Percentiles rank a stretch among this genome's conserved stretches.
Conservation (phyloP, 2,113 vertebrate genomes). For the Pterocles burchelli region DNA sequence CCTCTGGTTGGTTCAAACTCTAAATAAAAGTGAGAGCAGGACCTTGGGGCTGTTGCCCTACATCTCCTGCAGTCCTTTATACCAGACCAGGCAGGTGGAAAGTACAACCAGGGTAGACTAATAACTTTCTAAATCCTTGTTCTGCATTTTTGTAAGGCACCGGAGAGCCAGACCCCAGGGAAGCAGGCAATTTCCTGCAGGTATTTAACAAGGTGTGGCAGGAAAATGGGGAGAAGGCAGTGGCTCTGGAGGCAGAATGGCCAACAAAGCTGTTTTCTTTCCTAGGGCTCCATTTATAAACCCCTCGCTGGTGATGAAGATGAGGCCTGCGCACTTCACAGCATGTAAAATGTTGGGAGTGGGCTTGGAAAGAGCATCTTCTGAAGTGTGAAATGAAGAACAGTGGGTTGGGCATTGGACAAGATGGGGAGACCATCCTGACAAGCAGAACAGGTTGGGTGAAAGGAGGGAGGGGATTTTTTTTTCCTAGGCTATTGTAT, state of each 20-base stretch:
- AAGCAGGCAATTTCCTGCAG: constrained; percentile 19
- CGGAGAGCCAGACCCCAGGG: not conserved
- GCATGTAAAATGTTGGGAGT: not conserved
- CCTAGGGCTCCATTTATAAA: not conserved
- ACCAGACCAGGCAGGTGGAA: not conserved
- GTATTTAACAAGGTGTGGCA: constrained; percentile 29
- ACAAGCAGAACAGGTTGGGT: not conserved
- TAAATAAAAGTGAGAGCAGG: not conserved
- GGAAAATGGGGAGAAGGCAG: not conserved
- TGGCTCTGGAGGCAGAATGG: not conserved
- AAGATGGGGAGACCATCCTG: not conserved
- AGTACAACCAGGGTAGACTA: not conserved
- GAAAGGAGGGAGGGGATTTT: not conserved
- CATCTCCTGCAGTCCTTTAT: not conserved
- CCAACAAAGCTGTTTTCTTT: not conserved
- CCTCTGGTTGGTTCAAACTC: not conserved
- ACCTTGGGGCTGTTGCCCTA: not conserved
- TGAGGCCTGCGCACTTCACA: not conserved
- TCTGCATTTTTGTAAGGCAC: not conserved
- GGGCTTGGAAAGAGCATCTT: not conserved
- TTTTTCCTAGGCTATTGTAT: not conserved
- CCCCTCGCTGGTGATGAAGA: not conserved
- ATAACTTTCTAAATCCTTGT: not conserved
- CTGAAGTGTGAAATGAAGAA: not conserved
- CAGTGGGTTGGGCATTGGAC: not conserved